A percentile compares a stretch with the other conserved stretches of the same genome.
Conservation (phyloP, 1,140 invertebrate genomes). For the Hylyphantes graminicola region DNA sequence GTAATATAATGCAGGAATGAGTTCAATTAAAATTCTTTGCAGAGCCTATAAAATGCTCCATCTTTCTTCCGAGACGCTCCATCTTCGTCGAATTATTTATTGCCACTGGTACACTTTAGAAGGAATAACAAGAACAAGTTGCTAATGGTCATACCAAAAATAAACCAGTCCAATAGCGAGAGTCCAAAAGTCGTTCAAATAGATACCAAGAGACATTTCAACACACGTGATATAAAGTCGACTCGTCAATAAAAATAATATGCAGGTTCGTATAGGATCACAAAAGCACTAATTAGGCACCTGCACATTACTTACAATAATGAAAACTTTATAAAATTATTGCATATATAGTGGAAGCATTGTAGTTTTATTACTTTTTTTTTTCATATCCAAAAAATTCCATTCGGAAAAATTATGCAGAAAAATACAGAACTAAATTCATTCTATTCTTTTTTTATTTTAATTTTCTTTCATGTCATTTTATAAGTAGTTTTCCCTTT, state of each 20-base stretch:
- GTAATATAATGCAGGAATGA: no score
- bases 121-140: neutral
- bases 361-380: slow-evolving; percentile 36
- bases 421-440: slow-evolving; percentile 53
- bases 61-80: neutral
- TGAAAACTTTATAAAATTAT: slow-evolving; percentile 58
- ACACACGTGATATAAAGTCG: slow-evolving; percentile 45
- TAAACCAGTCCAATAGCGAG: slow-evolving; percentile 13
- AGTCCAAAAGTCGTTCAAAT: neutral
- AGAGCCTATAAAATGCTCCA: no score
- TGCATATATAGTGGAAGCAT: slow-evolving; percentile 58
- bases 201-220: slow-evolving; percentile 7
- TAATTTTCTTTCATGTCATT: slow-evolving; percentile 27
- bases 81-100: neutral
- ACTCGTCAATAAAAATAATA: slow-evolving; percentile 49
- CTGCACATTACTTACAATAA: slow-evolving; percentile 34
- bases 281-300: slow-evolving; percentile 41
- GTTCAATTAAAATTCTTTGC: no score
- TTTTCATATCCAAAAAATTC: slow-evolving; percentile 43
- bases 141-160: neutral
- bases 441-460: slow-evolving; percentile 14
- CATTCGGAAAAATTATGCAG: slow-evolving; percentile 38
- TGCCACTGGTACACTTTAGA: neutral
- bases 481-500: slow-evolving; percentile 25
- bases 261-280: slow-evolving; percentile 44